Evolutionary conservation across 2,797 vertebrate species (phyloP), one percentile per base, ranked within the genome.

Genomic region (Phaenicophaeus curvirostris): DNA sequence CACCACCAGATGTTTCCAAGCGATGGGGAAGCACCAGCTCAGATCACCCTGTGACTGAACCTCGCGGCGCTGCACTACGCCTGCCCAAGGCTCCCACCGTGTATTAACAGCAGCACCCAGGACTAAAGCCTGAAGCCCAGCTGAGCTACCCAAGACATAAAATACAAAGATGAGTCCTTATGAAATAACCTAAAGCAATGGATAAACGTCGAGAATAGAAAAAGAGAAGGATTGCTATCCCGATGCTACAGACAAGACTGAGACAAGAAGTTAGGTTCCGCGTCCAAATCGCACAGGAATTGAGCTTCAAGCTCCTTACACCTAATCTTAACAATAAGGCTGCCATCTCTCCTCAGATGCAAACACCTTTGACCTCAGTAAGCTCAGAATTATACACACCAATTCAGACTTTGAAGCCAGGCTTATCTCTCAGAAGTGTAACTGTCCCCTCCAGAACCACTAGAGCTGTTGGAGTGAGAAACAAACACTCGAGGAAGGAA

Each of bases 381-480:
- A 87, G 83, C 87, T 92, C 91, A 81, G 91, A 87, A 91, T 72
- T 85, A 69, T 31, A 30, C 75, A 69, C 68, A 63, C 93, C 89
- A 58, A 35, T 21, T 66, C 95, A 96, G 95, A 90, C 93, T 95
- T 94, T 96, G 92, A 94, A 96, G 95, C 89, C 87, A 78, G 87
- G 76, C 85, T 95, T 97, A 95, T 96, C 94, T 94, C 53, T 0
- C 57, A 8, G 44, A 17, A 50, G 67, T 39, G 63, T 27, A 92
- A 95, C 92, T 95, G 96, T 92, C 86, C 84, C 46, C 55, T 91
- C 44, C n/a, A 16, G 27, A 66, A 63, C 81, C 17, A 69, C 51
- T 39, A 62, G 59, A 66, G 37, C 54, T 42, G 20, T 8, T 75
- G 2, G 69, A 54, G 48, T 3, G 13, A 17, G 78, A 88, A 72